Base-by-base conservation (phyloP, 2,113 vertebrate genomes). In the Zosterops lateralis region DNA sequence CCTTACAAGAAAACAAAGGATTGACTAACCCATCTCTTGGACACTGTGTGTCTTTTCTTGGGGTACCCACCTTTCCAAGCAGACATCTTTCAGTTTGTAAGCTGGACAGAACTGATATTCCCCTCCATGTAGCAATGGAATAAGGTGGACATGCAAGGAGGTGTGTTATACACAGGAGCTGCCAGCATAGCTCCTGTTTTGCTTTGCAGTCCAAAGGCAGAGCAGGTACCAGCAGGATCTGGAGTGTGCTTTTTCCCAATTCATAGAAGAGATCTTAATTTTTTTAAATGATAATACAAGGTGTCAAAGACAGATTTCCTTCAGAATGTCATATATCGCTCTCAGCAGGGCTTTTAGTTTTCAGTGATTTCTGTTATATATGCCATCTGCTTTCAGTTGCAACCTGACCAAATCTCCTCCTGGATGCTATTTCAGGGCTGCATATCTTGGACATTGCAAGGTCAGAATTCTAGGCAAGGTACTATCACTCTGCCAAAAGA, bases 381-480 rank as follows among this genome's bases (percentile, higher is more conserved):
- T 78, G 65, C 85, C 93, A 94, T 95, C 91, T 97, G 94, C 87
- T 95, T 97, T 90, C 92, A 72, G 68, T 58, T 93, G 60, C 54
- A 44, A 54, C 60, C 75, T 88, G 72, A 97, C 85, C 87, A 93
- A 86, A 72, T 90, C 72, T 95, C 67, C 67, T 83, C 82, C 89
- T 92, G 79, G 72, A 88, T 95, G 82, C 82, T 93, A 67, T 96
- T 94, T 96, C 89, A 90, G 92, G 65, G 61, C 73, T 94, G 53
- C 48, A 10, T 86, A 90, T 91, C 92, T 90, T 93, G 92, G 75
- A 84, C 75, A 50, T 65, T 88, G 61, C 94, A 95, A 95, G 90
- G 96, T 96, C 96, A 95, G 79, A 95, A 94, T 92, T 91, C 68
- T 71, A 77, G 84, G 60, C 78, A 96, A 92, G 71, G 82, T 66